Percentiles rank a stretch among this genome's conserved stretches.
Evolutionary conservation across 2,113 vertebrate species (phyloP).

Genomic region (Poeciliopsis retropinna): DNA sequence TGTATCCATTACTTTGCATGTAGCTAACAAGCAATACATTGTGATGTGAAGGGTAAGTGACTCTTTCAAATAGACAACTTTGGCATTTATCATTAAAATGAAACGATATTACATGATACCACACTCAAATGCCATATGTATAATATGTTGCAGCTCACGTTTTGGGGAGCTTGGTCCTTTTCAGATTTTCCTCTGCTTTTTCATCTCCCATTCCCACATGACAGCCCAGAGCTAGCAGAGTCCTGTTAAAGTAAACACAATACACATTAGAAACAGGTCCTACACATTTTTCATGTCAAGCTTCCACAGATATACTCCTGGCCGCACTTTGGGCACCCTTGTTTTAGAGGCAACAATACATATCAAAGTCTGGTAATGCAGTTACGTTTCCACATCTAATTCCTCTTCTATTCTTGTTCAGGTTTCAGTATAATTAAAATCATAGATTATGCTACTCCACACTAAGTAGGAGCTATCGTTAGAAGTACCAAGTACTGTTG

Average conservation of each 20-base stretch:
- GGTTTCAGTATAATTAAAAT: not conserved
- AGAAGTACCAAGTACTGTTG: slow-evolving; percentile 12
- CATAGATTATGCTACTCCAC: not conserved
- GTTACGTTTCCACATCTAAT: not conserved
- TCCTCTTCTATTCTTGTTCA: not conserved
- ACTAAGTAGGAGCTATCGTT: not conserved
- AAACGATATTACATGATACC: not conserved
- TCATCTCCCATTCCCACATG: slow-evolving; percentile 95
- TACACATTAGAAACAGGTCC: not conserved
- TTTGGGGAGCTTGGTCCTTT: slow-evolving; percentile 90
- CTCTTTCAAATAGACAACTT: not conserved
- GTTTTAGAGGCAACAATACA: not conserved
- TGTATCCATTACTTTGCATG: slow-evolving; percentile 89
- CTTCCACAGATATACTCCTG: not conserved
- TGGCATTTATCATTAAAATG: not conserved
- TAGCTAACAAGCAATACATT: slow-evolving; percentile 72
- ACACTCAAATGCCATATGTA: not conserved
- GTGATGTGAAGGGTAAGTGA: slow-evolving; percentile 9
- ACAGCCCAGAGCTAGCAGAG: slow-evolving; percentile 90
- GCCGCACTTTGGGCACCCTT: not conserved
- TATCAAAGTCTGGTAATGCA: not conserved
- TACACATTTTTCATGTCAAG: not conserved
- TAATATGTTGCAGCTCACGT: slow-evolving; percentile 76
- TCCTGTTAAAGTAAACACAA: slow-evolving; percentile 72
- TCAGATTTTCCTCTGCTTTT: slow-evolving; percentile 93